Conservation (phyloP, 2,113 vertebrate species). For the Lophotis ruficrista region DNA sequence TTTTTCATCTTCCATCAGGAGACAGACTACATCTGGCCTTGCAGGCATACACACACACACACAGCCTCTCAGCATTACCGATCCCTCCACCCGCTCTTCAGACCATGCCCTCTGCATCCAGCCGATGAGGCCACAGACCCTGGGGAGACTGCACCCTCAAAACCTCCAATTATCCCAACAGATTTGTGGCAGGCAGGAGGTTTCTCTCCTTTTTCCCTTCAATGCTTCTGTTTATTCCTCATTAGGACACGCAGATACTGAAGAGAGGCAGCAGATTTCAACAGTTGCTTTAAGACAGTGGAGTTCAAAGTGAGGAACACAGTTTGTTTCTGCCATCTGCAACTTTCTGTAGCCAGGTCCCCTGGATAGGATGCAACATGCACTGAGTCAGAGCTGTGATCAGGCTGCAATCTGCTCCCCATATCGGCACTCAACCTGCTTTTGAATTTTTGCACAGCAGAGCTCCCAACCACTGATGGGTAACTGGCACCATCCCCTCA, state of each 20-base stretch:
- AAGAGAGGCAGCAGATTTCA: background rate
- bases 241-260: background rate
- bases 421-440: background rate
- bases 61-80: background rate
- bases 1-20: background rate
- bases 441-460: background rate
- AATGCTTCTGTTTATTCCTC: background rate
- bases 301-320: background rate
- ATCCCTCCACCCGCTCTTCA: background rate
- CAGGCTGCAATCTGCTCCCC: background rate
- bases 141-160: background rate
- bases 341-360: background rate
- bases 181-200: background rate
- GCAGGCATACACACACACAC: too few species aligned
- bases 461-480: background rate
- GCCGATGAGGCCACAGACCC: background rate
- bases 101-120: background rate
- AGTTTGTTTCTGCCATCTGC: constrained; percentile 1
- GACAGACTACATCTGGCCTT: background rate
- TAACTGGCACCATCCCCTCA: background rate
- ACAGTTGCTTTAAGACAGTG: background rate
- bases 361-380: background rate
- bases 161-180: background rate
- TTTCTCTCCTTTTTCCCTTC: background rate
- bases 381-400: background rate